Evolutionary conservation across 2,888 invertebrate genomes (phyloP), one percentile per base, ranked within the genome.

Genomic region (Ormyrus thymus): DNA sequence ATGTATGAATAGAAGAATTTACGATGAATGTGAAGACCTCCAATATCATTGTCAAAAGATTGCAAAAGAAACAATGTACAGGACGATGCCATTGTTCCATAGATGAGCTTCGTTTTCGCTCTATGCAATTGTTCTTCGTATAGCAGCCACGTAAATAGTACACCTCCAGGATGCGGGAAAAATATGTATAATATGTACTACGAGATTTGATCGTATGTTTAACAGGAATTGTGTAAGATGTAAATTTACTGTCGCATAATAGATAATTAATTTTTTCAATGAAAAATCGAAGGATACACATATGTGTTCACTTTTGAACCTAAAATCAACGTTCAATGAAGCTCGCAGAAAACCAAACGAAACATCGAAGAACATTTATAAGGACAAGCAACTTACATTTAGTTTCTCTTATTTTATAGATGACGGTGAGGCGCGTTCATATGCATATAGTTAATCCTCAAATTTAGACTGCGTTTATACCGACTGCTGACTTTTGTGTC

Each of bases 191-290:
- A 66, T 76, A 80, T 70, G 53, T 71, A 70, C 59, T n/a, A 65
- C 58, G 15, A 76, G 69, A 76, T 76, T 72, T 58, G 61, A 64
- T 29, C 29, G 55, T 53, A 72, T 59, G 61, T 76, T 78, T 75
- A 11, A 78, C 53, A 72, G 51, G 66, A 78, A 62, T 51, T 72
- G 75, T 75, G 78, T 69, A 81, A 73, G 70, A 78, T 81, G 70
- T 76, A 78, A 81, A 81, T 79, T 81, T 79, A 77, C 64, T 74
- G 69, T 79, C 74, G 70, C 71, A 71, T 81, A 74, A 77, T 74
- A 77, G 79, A 74, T 62, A 13, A 79, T 74, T 72, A 51, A 68
- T 78, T 78, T 80, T 78, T 75, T 15, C 45, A 75, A 64, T 66
- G 66, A 75, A 65, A 68, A 55, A 53, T 55, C n/a, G n/a, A 71